phyloP scores from a whole-genome alignment of 2,113 vertebrate species.

The Plestiodon gilberti region DNA sequence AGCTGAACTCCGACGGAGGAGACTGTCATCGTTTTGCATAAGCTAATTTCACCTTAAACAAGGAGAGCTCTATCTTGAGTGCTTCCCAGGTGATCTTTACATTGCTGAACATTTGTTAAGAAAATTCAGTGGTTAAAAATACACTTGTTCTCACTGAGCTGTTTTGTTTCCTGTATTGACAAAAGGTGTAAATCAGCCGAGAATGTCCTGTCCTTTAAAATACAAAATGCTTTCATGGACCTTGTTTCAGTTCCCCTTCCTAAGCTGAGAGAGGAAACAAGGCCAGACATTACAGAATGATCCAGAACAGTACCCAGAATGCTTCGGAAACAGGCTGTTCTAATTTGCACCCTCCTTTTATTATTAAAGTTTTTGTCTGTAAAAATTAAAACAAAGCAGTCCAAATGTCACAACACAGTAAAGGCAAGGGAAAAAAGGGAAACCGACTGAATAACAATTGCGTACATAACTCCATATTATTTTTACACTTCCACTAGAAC shows the following conservation, averaged over 20 bases:
- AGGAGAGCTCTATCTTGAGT: conserved; percentile 33
- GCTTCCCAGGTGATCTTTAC: conserved; percentile 16
- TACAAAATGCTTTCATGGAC: not conserved
- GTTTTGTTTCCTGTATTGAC: conserved; percentile 56
- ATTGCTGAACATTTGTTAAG: conserved; percentile 30
- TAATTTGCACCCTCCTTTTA: accelerated
- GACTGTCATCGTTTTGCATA: not conserved
- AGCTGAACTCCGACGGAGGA: conserved; percentile 18
- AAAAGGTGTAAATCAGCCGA: conserved; percentile 47
- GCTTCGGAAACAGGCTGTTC: conserved; percentile 36
- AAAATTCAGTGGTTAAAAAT: conserved; percentile 60
- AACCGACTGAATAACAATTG: not conserved
- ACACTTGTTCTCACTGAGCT: conserved; percentile 38
- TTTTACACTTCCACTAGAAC: conserved; percentile 15
- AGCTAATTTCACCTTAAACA: conserved; percentile 38
- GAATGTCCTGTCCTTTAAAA: conserved; percentile 63
- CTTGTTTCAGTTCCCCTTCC: conserved; percentile 46
- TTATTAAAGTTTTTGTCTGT: not conserved
- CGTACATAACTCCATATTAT: not conserved
- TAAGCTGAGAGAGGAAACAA: conserved; percentile 28
- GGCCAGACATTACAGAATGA: conserved; percentile 21
- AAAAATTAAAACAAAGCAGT: conserved; percentile 34
- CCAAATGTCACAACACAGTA: not conserved
- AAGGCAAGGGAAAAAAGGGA: not conserved
- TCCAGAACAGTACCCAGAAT: not conserved